phyloP scores from a whole-genome alignment of 2,113 vertebrate genomes.

The Lampris megalopsis region DNA sequence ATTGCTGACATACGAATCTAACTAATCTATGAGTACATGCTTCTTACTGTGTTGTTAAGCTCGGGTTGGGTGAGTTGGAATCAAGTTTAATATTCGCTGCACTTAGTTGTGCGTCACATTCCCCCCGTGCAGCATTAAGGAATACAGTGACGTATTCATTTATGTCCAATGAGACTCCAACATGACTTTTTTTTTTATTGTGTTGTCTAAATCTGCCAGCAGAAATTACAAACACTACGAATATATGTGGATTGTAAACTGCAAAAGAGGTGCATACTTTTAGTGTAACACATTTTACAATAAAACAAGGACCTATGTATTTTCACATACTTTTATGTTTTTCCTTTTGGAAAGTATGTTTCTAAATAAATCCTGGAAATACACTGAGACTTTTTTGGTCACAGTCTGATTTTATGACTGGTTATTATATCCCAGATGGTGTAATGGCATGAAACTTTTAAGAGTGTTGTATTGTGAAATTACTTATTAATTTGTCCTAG shows the following conservation, averaged over 20 bases:
- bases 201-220: slow-evolving; percentile 12
- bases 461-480: no score
- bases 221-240: slow-evolving; percentile 37
- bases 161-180: slow-evolving; percentile 30
- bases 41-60: not conserved
- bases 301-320: slow-evolving; percentile 31
- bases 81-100: slow-evolving; percentile 7
- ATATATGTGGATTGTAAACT: slow-evolving; percentile 31
- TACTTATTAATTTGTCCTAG: no score
- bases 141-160: slow-evolving; percentile 7
- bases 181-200: slow-evolving; percentile 4
- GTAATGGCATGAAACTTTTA: not conserved
- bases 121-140: slow-evolving; percentile 7
- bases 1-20: not conserved
- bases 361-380: slow-evolving; percentile 66
- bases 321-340: slow-evolving; percentile 29
- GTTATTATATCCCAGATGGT: not conserved
- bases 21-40: not conserved
- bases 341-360: slow-evolving; percentile 38
- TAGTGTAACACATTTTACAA: slow-evolving; percentile 35
- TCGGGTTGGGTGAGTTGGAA: not conserved
- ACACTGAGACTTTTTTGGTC: not conserved
- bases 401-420: no score
- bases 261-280: slow-evolving; percentile 29
- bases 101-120: not conserved